Evolutionary conservation across 2,797 vertebrate species (phyloP).

Genomic region (Gymnoscopelus braueri): DNA sequence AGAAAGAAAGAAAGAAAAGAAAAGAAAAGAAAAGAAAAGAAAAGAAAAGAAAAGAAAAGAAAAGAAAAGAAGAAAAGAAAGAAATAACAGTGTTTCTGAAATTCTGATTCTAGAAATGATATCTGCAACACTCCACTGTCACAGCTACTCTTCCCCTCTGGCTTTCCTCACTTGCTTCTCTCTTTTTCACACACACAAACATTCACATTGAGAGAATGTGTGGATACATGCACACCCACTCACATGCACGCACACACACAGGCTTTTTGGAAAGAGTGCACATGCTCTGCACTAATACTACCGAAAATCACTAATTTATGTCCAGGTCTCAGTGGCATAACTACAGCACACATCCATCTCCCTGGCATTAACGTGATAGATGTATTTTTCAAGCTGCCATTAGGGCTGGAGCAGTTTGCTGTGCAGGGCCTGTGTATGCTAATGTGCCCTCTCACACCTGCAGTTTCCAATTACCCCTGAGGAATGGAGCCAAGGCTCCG

Average conservation of each 20-base stretch:
- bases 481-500: conserved; percentile 79
- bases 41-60: no score
- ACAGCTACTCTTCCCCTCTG: neutral
- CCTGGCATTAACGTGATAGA: conserved; percentile 74
- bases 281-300: conserved; percentile 34
- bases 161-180: neutral
- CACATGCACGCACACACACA: conserved; percentile 46
- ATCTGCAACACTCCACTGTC: conserved; percentile 4
- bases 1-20: no score
- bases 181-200: conserved; percentile 4
- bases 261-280: neutral
- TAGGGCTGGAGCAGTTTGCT: conserved; percentile 65
- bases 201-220: neutral
- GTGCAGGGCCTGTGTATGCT: conserved; percentile 78
- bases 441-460: conserved; percentile 84
- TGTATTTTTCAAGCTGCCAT: conserved; percentile 78
- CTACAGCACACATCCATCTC: conserved; percentile 73
- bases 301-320: conserved; percentile 64
- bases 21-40: no score
- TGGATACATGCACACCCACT: neutral
- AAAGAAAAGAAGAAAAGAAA: no score
- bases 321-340: conserved; percentile 65
- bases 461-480: conserved; percentile 85
- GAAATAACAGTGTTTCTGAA: no score
- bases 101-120: neutral